These are phyloP conservation scores for Lepidochitona cinerea DNA, from an alignment of 2,888 invertebrate species.

Conservation along the genomic window DNA sequence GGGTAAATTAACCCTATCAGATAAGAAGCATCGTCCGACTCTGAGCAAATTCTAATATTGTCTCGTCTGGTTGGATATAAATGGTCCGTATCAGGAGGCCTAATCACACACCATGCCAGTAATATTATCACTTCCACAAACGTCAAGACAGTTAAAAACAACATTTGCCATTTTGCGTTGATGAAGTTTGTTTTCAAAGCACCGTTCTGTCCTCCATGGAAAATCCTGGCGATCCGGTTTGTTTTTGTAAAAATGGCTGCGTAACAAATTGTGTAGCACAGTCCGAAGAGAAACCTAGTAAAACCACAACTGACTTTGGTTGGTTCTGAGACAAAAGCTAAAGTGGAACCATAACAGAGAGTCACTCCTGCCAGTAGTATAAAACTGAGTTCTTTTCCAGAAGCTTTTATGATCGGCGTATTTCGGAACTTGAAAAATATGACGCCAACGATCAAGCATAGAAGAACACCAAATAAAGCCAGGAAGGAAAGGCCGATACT, in stretches of 20 bases:
- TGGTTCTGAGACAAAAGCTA: conserved; percentile 74
- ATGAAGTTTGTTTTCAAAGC: conserved; percentile 70
- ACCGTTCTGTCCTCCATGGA: conserved; percentile 67
- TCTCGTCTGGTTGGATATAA: conserved; percentile 66
- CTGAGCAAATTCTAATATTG: conserved; percentile 68
- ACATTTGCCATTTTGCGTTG: conserved; percentile 72
- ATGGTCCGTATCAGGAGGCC: conserved; percentile 71
- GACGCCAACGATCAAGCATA: conserved; percentile 71
- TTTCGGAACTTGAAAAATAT: conserved; percentile 74
- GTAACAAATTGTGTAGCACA: conserved; percentile 75
- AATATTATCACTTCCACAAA: conserved; percentile 73
- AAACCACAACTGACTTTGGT: conserved; percentile 72
- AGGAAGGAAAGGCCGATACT: conserved; percentile 69
- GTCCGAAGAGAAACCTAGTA: conserved; percentile 74
- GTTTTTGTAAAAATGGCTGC: conserved; percentile 75
- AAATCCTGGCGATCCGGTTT: conserved; percentile 75
- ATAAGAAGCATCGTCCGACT: conserved; percentile 73
- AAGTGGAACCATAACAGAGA: conserved; percentile 74
- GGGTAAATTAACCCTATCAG: conserved; percentile 74
- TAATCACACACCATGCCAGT: conserved; percentile 72
- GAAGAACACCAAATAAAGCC: conserved; percentile 71
- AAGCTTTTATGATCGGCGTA: conserved; percentile 76
- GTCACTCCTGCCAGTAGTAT: conserved; percentile 73
- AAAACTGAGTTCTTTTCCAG: conserved; percentile 74
- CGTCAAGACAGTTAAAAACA: conserved; percentile 73